phyloP scores from a whole-genome alignment of 2,113 vertebrate species.

The Vulpes ferrilata region DNA sequence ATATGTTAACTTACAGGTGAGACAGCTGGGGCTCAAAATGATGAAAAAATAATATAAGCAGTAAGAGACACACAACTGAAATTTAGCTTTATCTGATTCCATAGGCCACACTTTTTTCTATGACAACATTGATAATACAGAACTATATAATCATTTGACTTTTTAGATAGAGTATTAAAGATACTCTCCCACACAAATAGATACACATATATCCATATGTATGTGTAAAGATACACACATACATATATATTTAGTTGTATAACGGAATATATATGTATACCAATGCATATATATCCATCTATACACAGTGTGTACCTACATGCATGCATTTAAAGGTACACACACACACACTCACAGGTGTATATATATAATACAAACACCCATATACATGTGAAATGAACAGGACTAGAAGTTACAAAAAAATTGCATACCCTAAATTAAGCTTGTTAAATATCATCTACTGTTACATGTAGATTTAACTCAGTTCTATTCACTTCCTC shows the following conservation, averaged over 20 bases:
- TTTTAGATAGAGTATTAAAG: conserved; percentile 16
- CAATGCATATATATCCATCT: background rate
- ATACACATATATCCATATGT: background rate
- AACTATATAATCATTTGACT: background rate
- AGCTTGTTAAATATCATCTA: background rate
- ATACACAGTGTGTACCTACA: background rate
- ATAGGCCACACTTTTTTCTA: background rate
- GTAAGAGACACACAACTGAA: background rate
- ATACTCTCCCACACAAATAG: background rate
- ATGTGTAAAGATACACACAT: background rate
- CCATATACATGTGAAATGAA: background rate
- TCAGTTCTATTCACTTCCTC: background rate
- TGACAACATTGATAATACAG: background rate
- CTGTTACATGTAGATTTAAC: background rate
- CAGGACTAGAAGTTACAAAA: background rate
- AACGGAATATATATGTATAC: background rate
- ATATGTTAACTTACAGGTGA: background rate
- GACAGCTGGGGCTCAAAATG: background rate
- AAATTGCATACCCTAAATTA: background rate
- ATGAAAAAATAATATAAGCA: background rate
- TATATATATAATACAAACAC: background rate
- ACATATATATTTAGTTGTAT: background rate
- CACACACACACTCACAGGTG: background rate
- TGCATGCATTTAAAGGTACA: background rate
- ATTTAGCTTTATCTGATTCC: background rate